These are phyloP conservation scores for Morbakka virulenta DNA, from an alignment of 30 jellyfish, hydroid and myxozoan species.

Conservation along the genomic window DNA sequence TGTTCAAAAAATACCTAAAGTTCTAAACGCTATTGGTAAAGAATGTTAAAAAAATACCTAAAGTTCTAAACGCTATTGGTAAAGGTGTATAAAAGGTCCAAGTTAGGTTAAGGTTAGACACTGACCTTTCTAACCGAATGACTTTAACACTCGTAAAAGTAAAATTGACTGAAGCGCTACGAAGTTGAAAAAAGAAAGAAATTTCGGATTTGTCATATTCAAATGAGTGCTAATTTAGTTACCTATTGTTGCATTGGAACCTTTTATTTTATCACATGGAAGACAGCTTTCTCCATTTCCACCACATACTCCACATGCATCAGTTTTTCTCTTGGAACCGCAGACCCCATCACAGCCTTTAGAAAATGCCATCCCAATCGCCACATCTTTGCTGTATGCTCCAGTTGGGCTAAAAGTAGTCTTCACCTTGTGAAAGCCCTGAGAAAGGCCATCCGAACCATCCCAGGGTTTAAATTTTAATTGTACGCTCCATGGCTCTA, in stretches of 20 bases:
- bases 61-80: too few relatives aligned
- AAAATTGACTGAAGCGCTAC: too few relatives aligned
- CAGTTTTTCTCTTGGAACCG: neutral
- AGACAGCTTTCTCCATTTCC: neutral
- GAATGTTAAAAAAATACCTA: too few relatives aligned
- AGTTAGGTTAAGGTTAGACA: too few relatives aligned
- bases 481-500: neutral
- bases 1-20: too few relatives aligned
- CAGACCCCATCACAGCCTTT: neutral
- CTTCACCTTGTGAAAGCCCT: neutral
- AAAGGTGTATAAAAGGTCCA: too few relatives aligned
- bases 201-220: too few relatives aligned
- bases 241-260: neutral
- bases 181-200: too few relatives aligned
- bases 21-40: too few relatives aligned
- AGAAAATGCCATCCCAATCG: neutral
- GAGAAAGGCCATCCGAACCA: neutral
- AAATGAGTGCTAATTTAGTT: too few relatives aligned
- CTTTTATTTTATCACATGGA: neutral
- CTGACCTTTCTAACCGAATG: too few relatives aligned
- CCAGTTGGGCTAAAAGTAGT: neutral
- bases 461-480: neutral
- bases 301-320: neutral
- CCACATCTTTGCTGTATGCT: neutral
- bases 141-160: too few relatives aligned